Conservation (phyloP, 2,888 invertebrate genomes). For the Entomobrya proxima region DNA sequence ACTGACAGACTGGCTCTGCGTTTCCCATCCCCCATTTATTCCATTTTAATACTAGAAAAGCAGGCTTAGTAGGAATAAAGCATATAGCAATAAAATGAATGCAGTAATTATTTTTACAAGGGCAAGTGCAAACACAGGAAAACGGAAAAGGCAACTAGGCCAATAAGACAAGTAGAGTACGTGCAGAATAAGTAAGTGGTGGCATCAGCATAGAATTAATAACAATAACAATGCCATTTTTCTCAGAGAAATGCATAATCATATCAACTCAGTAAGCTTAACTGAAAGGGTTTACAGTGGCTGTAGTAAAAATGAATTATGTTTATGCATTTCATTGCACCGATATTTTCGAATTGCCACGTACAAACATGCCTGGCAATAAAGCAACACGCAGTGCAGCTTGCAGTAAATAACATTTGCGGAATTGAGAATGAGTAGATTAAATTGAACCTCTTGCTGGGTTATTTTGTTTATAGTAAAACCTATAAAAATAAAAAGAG, state of each 20-base stretch:
- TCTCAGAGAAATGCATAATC: slow-evolving; percentile 53
- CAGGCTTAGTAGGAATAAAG: slow-evolving; percentile 16
- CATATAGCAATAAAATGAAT: background rate
- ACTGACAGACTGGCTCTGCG: slow-evolving; percentile 47
- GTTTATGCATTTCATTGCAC: slow-evolving; percentile 3
- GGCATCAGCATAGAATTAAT: slow-evolving; percentile 19
- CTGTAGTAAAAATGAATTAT: slow-evolving; percentile 38
- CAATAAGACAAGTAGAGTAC: slow-evolving; percentile 62
- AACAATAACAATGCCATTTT: slow-evolving; percentile 44
- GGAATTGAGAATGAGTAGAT: slow-evolving; percentile 4
- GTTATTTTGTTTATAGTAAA: slow-evolving; percentile 21
- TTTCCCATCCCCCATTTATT: background rate
- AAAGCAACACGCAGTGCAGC: background rate
- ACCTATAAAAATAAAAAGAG: slow-evolving; percentile 2
- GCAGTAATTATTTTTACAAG: slow-evolving; percentile 53
- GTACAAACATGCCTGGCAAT: background rate
- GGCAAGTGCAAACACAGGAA: slow-evolving; percentile 66
- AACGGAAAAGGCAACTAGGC: slow-evolving; percentile 70
- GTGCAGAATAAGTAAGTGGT: slow-evolving; percentile 37
- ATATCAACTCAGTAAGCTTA: slow-evolving; percentile 23
- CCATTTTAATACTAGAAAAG: slow-evolving; percentile 34
- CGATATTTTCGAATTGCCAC: background rate
- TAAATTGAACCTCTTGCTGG: slow-evolving; percentile 31
- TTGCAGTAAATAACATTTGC: background rate
- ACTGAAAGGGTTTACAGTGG: background rate